Conservation (phyloP, 1,140 invertebrate genomes). For the Atta colombica region DNA sequence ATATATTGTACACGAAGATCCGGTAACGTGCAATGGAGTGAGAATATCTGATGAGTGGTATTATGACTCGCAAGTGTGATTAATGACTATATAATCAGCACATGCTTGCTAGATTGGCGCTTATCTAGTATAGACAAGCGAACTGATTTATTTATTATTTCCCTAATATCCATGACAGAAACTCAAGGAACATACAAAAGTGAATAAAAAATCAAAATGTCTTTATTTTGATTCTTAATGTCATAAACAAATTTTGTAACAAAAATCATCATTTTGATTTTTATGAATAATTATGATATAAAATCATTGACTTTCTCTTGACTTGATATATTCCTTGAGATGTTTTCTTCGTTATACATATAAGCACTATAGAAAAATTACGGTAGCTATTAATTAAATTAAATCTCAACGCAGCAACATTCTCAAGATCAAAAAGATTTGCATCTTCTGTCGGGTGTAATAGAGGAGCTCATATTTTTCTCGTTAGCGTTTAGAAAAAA, state of each 20-base stretch:
- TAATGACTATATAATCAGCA: conserved; percentile 37
- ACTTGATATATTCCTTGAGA: no score
- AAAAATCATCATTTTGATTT: no score
- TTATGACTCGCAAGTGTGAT: conserved; percentile 4
- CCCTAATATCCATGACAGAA: neutral
- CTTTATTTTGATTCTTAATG: no score
- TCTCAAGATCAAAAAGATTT: neutral
- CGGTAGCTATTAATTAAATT: neutral
- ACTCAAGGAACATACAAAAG: no score
- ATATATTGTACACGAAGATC: conserved; percentile 8
- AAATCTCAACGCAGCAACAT: neutral
- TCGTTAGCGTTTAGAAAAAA: neutral
- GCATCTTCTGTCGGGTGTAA: neutral
- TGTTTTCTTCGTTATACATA: neutral
- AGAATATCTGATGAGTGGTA: conserved; percentile 35
- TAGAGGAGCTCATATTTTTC: neutral
- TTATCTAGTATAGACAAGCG: neutral
- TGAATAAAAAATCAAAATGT: no score
- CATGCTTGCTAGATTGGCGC: neutral
- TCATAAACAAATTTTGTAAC: no score
- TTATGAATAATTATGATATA: no score
- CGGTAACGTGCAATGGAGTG: neutral
- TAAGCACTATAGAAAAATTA: neutral
- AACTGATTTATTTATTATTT: conserved; percentile 21
- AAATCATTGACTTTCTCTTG: no score